Conservation (phyloP, 92 coral and sea anemone species). For the Zoanthus gigantus region DNA sequence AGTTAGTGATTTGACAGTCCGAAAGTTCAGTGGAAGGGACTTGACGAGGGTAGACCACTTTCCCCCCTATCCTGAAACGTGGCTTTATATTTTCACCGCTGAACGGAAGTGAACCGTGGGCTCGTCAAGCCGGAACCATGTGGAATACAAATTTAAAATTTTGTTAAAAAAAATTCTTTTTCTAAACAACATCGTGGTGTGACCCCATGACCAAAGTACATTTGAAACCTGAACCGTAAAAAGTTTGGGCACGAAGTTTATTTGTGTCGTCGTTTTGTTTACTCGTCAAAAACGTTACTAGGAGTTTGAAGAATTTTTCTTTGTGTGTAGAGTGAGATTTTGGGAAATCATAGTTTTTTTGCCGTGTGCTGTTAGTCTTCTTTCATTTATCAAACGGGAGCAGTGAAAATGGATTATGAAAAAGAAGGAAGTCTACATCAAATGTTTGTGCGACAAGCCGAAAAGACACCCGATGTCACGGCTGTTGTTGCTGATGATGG, state of each 20-base stretch:
- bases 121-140: not conserved
- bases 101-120: not conserved
- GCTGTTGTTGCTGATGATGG: constrained; percentile 88
- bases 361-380: not conserved
- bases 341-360: not conserved
- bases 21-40: too few species aligned
- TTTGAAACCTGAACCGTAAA: not conserved
- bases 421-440: constrained; percentile 84
- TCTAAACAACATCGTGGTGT: not conserved
- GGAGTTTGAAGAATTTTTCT: not conserved
- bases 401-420: constrained; percentile 73
- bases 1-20: too few species aligned
- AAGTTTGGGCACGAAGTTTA: not conserved
- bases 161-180: not conserved
- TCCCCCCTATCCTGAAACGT: too few species aligned
- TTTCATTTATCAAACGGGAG: not conserved
- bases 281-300: not conserved
- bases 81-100: not conserved
- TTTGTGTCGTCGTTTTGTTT: not conserved
- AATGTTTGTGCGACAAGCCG: constrained; percentile 78
- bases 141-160: not conserved
- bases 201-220: not conserved
- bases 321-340: not conserved
- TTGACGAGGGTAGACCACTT: too few species aligned
- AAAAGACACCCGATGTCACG: constrained; percentile 68